Evolutionary conservation across 2,797 vertebrate genomes (phyloP), one percentile per base, ranked within the genome.

Genomic region (Oreochromis mossambicus): DNA sequence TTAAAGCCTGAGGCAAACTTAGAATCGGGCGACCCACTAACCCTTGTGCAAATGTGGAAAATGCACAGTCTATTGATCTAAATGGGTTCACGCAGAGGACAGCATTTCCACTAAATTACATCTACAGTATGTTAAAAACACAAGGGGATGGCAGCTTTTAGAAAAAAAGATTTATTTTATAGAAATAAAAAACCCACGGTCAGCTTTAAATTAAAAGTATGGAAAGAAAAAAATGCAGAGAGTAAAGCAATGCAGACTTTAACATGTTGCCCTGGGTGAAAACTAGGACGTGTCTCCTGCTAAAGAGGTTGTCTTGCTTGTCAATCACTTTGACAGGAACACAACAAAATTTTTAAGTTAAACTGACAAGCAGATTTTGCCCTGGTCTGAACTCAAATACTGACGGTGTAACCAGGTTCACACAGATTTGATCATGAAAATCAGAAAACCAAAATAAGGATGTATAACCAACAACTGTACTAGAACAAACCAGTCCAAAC

Each of bases 141-240:
- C 63, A 29, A 17, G 21, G 10, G 81, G 17, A 73, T 4, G 3
- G 11, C 6, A 50, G 41, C n/a, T 84, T 87, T 86, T 51, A 88
- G 54, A 88, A 92, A 91, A 91, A 85, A 84, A 38, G 43, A 87
- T 95, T 95, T 95, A 94, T 95, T 95, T 90, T 82, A 93, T 89
- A 94, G 51, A 88, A 80, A 79, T 7, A 14, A 77, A 48, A 50
- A 32, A 13, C 15, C 8, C 15, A 15, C 3, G 7, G 12, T 26
- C 29, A 43, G 55, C 14, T 87, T 84, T 81, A 85, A 89, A 26
- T 86, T 68, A 84, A 66, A 87, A 32, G 32, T 55, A 2, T 55
- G 26, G 19, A 26, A 5, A 15, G n/a, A 26, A 63, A 82, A 55
- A 82, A 73, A 21, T 51, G 6, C 2, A 29, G 2, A 26, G 5